Evolutionary conservation across 2,113 vertebrate species (phyloP), one percentile per base, ranked within the genome.

Genomic region (Dryoscopus gambensis): DNA sequence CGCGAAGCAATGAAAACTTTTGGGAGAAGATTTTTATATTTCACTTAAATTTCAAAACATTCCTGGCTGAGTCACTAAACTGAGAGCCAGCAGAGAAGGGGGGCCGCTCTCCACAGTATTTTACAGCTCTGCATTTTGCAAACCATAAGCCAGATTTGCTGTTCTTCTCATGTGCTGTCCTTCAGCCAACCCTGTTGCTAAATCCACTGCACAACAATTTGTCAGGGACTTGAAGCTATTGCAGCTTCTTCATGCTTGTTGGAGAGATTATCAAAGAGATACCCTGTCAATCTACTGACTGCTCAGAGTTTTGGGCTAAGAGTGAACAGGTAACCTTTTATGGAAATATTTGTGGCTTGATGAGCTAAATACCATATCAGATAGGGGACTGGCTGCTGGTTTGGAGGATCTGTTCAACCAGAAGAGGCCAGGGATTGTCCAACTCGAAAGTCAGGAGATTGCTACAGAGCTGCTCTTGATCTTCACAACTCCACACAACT

Each of bases 351-450:
- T 63, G 24, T 44, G n/a, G 8, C 4, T 47, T 35, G 46, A 15
- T 42, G 44, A 69, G 11, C 23, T 30, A 31, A 83, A 69, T 15
- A 17, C 17, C 7, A 1, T 8, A 5, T 42, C 5, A 3, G 40
- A n/a, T 0, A 63, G 35, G 31, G 47, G 4, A 37, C 13, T 2
- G 1, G 5, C 30, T 17, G 1, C 37, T 27, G 55, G 7, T 31
- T 49, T 80, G 68, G 30, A 50, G 27, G 27, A 49, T 22, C 17
- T 84, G 18, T 1, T 20, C 21, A 47, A 20, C 17, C 1, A 4
- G 44, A 81, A 10, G 6, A 37, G 10, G 21, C 10, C 10, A 20
- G 28, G 23, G 37, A 63, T 77, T 86, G 80, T 90, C 59, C 31
- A 28, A 18, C 37, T 83, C 33, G 5, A 9, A 62, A 47, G 70